Conservation (phyloP, 2,113 vertebrate species). For the Esox niger region DNA sequence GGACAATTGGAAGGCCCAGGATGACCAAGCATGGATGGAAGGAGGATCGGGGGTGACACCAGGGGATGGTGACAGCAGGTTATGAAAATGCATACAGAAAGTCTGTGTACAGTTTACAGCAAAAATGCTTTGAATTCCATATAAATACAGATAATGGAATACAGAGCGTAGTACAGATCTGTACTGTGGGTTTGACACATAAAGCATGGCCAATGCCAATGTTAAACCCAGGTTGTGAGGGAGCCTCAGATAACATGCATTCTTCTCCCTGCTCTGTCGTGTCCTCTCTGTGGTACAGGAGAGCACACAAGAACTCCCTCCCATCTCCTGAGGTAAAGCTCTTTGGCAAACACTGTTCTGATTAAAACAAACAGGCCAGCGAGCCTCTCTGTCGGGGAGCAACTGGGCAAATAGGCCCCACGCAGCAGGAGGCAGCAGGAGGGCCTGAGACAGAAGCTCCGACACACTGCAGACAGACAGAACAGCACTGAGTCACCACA, state of each 20-base stretch:
- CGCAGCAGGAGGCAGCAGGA: constrained; percentile 51
- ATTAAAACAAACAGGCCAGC: constrained; percentile 71
- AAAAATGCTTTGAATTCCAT: too few relatives aligned
- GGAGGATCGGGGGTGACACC: not conserved
- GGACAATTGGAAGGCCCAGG: constrained; percentile 50
- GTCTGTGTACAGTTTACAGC: too few relatives aligned
- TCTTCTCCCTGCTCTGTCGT: constrained; percentile 15
- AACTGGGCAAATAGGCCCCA: constrained; percentile 57
- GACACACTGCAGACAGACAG: constrained; percentile 19
- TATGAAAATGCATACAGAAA: not conserved
- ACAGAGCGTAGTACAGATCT: too few relatives aligned
- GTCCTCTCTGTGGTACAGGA: constrained; percentile 38
- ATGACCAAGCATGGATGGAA: constrained; percentile 34
- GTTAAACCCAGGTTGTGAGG: not conserved
- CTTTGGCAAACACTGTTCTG: constrained; percentile 69
- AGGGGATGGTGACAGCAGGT: not conserved
- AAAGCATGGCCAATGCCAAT: too few relatives aligned
- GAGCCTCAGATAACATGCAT: not conserved
- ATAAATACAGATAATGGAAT: too few relatives aligned
- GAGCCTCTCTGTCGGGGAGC: constrained; percentile 47
- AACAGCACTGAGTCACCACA: constrained; percentile 8
- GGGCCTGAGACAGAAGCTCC: constrained; percentile 38
- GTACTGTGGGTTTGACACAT: too few relatives aligned
- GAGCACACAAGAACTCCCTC: constrained; percentile 55
- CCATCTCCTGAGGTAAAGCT: constrained; percentile 59